phyloP scores from a whole-genome alignment of 30 jellyfish, hydroid and myxozoan genomes.

The Chrysaora quinquecirrha region DNA sequence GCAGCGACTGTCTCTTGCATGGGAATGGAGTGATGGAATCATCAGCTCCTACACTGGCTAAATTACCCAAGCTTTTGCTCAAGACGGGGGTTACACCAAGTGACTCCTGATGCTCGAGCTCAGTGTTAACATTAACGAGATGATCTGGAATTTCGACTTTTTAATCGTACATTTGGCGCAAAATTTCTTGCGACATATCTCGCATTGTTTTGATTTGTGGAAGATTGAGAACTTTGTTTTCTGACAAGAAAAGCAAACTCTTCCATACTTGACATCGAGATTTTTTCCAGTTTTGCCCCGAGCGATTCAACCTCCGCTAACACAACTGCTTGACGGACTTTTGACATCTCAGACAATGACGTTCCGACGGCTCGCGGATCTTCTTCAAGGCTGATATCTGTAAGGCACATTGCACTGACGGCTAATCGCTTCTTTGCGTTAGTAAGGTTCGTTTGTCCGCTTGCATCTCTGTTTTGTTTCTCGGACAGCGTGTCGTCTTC shows the following conservation, averaged over 20 bases:
- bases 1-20: conserved; percentile 71
- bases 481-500: no score
- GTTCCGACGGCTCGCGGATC: conserved; percentile 83
- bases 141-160: conserved; percentile 77
- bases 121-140: conserved; percentile 27
- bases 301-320: conserved; percentile 78
- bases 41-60: conserved; percentile 16
- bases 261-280: conserved; percentile 43
- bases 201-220: conserved; percentile 67
- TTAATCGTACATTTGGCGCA: conserved; percentile 62
- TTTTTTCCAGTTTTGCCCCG: conserved; percentile 1
- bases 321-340: conserved; percentile 90
- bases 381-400: conserved; percentile 68
- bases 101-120: not conserved
- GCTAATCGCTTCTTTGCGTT: conserved; percentile 60
- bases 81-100: not conserved
- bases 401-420: conserved; percentile 47
- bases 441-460: not conserved
- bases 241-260: conserved; percentile 79
- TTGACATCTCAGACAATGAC: conserved; percentile 79
- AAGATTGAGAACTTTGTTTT: conserved; percentile 65
- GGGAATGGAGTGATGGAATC: conserved; percentile 67
- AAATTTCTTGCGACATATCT: conserved; percentile 72
- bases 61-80: conserved; percentile 47
- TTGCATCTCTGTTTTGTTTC: not conserved